Conservation (phyloP, 92 coral and sea anemone genomes). For the Porites rus region DNA sequence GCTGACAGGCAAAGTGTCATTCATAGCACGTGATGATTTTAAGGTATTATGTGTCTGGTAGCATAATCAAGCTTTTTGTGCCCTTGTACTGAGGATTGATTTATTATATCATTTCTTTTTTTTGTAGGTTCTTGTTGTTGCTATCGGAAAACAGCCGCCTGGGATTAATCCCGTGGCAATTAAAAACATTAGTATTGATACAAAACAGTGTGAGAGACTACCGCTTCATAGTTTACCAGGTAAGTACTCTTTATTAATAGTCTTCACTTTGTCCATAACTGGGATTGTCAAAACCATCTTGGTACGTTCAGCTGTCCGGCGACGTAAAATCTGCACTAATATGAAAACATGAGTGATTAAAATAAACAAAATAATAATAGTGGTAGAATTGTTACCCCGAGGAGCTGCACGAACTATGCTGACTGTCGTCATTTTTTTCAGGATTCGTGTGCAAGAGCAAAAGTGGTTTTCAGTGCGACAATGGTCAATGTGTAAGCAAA, state of each 20-base stretch:
- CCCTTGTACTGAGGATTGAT: no score
- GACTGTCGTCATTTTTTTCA: neutral
- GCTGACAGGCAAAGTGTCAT: constrained; percentile 67
- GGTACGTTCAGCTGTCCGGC: no score
- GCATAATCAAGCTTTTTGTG: no score
- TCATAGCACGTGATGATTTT: constrained; percentile 44
- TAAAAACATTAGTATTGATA: constrained; percentile 37
- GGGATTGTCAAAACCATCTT: no score
- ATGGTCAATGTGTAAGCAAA: constrained; percentile 82
- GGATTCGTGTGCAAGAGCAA: constrained; percentile 60
- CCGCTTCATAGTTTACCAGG: constrained; percentile 84
- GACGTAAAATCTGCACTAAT: no score
- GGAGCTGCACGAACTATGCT: neutral
- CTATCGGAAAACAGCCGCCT: neutral
- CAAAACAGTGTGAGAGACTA: constrained; percentile 53
- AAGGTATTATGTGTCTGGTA: constrained; percentile 31
- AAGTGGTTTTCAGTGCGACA: constrained; percentile 76
- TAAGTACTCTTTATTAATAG: neutral
- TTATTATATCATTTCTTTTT: neutral
- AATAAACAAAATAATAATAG: no score
- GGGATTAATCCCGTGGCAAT: constrained; percentile 29
- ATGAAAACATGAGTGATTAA: no score
- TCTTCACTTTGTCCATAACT: neutral
- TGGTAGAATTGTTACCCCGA: no score
- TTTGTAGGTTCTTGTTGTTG: constrained; percentile 4